Evolutionary conservation across 1,140 invertebrate species (phyloP).

Genomic region (Limonius californicus): DNA sequence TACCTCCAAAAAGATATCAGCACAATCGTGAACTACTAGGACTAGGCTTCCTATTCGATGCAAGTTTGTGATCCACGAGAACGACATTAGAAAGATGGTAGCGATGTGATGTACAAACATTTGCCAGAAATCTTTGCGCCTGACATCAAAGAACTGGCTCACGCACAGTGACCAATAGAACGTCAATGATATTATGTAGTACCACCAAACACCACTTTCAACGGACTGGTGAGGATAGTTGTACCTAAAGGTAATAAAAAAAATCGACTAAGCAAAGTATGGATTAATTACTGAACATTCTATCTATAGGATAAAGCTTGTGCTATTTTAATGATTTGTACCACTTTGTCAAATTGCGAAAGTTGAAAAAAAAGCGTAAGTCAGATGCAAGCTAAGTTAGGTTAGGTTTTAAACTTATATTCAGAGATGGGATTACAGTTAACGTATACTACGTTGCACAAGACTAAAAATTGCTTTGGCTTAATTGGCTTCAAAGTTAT

Average conservation of each 20-base stretch:
- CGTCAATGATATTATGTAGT: slow-evolving; percentile 91
- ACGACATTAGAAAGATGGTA: slow-evolving; percentile 81
- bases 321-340: no score
- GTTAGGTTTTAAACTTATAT: no score
- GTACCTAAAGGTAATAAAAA: slow-evolving; percentile 36
- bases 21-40: slow-evolving; percentile 88
- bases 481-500: no score
- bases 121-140: slow-evolving; percentile 95
- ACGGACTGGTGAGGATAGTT: slow-evolving; percentile 59
- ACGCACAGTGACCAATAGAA: slow-evolving; percentile 95
- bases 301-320: no score
- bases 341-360: no score
- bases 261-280: no score
- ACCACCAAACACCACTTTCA: slow-evolving; percentile 81
- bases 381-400: no score
- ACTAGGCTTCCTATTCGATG: slow-evolving; percentile 89
- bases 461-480: no score
- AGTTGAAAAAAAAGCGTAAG: no score
- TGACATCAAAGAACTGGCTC: slow-evolving; percentile 91
- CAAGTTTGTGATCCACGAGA: slow-evolving; percentile 94
- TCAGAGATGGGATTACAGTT: no score
- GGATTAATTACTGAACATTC: no score
- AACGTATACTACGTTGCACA: no score
- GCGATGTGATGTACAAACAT: slow-evolving; percentile 97
- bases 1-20: slow-evolving; percentile 87